Base-by-base conservation (phyloP, 37 sponge, comb jelly and placozoan genomes). In the Halichondria panicea region DNA sequence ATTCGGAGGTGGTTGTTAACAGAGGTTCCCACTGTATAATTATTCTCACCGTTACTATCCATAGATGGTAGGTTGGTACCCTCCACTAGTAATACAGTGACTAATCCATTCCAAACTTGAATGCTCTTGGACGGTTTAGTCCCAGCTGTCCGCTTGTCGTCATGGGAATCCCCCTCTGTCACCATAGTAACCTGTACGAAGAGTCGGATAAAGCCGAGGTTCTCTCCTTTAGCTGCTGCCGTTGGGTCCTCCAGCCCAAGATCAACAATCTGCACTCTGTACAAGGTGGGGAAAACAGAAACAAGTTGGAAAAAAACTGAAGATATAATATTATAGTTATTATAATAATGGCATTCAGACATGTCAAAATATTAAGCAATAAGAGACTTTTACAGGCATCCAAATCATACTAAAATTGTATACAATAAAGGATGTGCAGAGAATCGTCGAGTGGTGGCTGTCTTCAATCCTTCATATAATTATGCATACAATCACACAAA, bases 21-120 rank as follows among this genome's bases (percentile, higher is more conserved):
- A n/a, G n/a, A n/a, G n/a, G n/a, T n/a, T n/a, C n/a, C n/a, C n/a
- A n/a, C n/a, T n/a, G n/a, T n/a, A n/a, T n/a, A n/a, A n/a, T n/a
- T n/a, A n/a, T n/a, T n/a, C 77, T 67, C 43, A 94, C 97, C 97
- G 70, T 93, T 93, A 8, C 61, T 71, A 43, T 96, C 95, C 97
- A 96, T 87, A 2, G 91, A 61, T 46, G 86, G 82, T 41, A 96
- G 80, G 55, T 70, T 39, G 6, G 21, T 85, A 0, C 88, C 97
- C 63, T 84, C 70, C 70, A 96, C 66, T 43, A 96, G 65, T 0
- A 84, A 81, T 30, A 90, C 77, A 15, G 72, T 83, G 18, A 96
- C 72, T 0, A 90, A 66, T 32, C 89, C 81, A 8, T 72, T 81
- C 78, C 78, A 78, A 11, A 50, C 32, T 0, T 67, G 52, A 11